Evolutionary conservation across 2,797 vertebrate genomes (phyloP), one percentile per base, ranked within the genome.

Genomic region (Sebastes jordani): DNA sequence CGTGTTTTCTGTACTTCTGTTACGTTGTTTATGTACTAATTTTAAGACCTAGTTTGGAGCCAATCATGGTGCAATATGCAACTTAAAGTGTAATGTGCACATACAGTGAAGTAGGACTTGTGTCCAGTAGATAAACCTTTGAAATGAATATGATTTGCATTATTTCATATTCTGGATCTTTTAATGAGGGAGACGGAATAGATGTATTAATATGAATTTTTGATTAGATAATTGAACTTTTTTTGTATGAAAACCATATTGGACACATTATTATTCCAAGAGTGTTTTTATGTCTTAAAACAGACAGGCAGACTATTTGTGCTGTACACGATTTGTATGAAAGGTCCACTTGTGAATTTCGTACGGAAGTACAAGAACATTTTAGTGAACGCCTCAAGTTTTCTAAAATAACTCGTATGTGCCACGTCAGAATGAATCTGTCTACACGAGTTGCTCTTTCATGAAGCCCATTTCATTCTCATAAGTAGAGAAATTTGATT

Each of bases 191-290:
- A 52, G 49, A 52, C 0, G 20, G 49, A 52, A 20, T 9, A 20
- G 0, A 49, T 18, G 46, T 20, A 49, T 49, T 49, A 4, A 7
- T 20, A n/a, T 0, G 0, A 52, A 52, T n/a, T 52, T 52, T n/a
- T 52, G 1, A 20, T 49, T 9, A 52, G 18, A 52, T 52, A 52
- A 52, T n/a, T 52, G 0, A 52, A 49, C 7, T 20, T 52, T n/a
- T 52, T 52, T 52, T 52, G 2, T 52, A 1, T 52, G 49, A 52
- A 52, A 52, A 52, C 7, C 49, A 52, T 20, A 46, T 46, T 1
- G 42, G 42, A 46, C 42, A 46, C 7, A 46, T 18, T 46, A 46
- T 46, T 46, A 46, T 52, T 52, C 49, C 49, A 20, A 52, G 49
- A 52, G 7, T 52, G 20, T 52, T 46, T 46, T 20, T 52, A 52